These are phyloP conservation scores for Semnopithecus entellus DNA, from an alignment of 2,113 vertebrate genomes.

Conservation along the genomic window DNA sequence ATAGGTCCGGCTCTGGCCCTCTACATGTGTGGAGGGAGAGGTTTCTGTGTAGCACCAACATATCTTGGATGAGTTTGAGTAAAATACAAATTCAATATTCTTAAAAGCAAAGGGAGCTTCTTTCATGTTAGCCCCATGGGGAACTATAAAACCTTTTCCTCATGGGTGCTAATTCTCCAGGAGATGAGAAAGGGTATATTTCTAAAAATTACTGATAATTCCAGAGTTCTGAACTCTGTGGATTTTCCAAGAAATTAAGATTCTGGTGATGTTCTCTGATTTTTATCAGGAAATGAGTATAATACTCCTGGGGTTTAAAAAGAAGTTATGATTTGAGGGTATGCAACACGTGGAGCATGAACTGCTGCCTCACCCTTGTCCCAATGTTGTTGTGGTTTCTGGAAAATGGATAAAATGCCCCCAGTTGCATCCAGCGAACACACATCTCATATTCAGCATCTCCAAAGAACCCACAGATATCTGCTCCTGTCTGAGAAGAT, in stretches of 20 bases:
- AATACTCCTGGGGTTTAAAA: background rate
- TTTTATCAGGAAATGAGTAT: background rate
- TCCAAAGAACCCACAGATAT: conserved; percentile 94
- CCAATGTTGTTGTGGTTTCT: conserved; percentile 91
- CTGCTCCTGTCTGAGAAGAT: conserved; percentile 90
- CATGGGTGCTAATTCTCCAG: background rate
- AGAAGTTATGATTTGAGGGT: background rate
- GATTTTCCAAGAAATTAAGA: background rate
- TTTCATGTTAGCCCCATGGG: background rate
- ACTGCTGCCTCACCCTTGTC: conserved; percentile 81
- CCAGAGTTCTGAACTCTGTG: background rate
- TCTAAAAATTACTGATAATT: background rate
- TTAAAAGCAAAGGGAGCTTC: background rate
- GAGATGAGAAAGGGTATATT: background rate
- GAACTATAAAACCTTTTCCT: background rate
- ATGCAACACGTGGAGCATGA: rapidly evolving
- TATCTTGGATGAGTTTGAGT: background rate
- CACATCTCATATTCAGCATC: conserved; percentile 88
- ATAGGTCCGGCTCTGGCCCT: background rate
- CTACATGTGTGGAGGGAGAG: rapidly evolving
- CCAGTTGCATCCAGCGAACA: conserved; percentile 93
- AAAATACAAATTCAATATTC: background rate
- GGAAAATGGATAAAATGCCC: conserved; percentile 93
- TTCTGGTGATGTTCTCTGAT: background rate
- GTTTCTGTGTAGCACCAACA: background rate